phyloP scores from a whole-genome alignment of 2,888 invertebrate genomes.

The Diachrysia chrysitis region DNA sequence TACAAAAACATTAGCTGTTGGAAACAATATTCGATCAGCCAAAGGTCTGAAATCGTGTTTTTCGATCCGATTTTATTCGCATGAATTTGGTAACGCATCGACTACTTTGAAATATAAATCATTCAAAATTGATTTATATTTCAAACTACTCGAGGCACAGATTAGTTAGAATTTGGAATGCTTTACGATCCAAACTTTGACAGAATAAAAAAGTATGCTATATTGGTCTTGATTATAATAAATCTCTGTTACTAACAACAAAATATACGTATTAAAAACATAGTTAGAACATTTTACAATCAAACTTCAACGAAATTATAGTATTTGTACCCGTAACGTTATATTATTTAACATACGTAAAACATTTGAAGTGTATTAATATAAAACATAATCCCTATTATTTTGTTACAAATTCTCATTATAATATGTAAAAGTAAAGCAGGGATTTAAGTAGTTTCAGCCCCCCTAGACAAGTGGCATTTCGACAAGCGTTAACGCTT shows the following conservation, averaged over 20 bases:
- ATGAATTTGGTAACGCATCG: not conserved
- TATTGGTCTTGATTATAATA: not conserved
- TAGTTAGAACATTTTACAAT: conserved; percentile 25
- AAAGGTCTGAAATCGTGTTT: not conserved
- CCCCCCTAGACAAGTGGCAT: no score
- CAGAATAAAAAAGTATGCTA: not conserved
- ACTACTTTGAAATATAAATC: no score
- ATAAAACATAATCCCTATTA: conserved; percentile 5
- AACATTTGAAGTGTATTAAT: conserved; percentile 11
- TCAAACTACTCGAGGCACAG: not conserved
- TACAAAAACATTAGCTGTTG: not conserved
- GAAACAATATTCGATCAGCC: not conserved
- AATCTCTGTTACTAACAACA: conserved; percentile 14
- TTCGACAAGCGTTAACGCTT: no score
- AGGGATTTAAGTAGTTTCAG: conserved; percentile 5
- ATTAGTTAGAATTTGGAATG: conserved; percentile 2
- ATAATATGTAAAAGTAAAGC: no score
- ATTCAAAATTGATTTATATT: not conserved
- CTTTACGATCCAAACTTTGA: not conserved
- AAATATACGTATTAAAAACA: conserved; percentile 32
- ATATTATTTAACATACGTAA: conserved; percentile 12
- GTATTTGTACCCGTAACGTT: conserved; percentile 54
- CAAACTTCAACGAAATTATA: conserved; percentile 48
- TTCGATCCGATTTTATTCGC: not conserved
- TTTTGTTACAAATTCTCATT: not conserved